These are phyloP conservation scores for Hydropsyche tenuis DNA, from an alignment of 1,140 invertebrate genomes.

Conservation along the genomic window DNA sequence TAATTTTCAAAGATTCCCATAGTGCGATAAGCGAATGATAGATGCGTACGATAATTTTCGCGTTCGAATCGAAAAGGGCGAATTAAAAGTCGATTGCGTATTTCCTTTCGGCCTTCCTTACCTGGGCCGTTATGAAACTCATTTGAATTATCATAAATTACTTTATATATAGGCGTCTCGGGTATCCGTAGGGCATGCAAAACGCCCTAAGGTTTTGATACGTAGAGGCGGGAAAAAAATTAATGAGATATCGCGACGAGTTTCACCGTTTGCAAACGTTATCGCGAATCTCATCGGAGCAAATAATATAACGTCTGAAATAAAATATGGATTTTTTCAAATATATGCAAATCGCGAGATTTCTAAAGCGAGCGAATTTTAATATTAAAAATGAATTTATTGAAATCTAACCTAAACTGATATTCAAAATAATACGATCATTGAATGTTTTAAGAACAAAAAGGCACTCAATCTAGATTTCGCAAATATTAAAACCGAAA, in stretches of 20 bases:
- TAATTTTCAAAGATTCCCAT: slow-evolving; percentile 18
- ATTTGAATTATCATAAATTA: slow-evolving; percentile 44
- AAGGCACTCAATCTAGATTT: too few species aligned
- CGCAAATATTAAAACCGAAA: too few species aligned
- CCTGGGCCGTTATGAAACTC: slow-evolving; percentile 38
- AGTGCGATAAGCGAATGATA: slow-evolving; percentile 7
- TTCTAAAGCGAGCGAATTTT: too few species aligned
- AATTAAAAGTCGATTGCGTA: slow-evolving; percentile 36
- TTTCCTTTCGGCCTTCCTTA: slow-evolving; percentile 8
- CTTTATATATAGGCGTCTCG: not conserved
- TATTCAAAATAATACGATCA: too few species aligned
- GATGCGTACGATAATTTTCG: slow-evolving; percentile 23
- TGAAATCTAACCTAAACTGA: too few species aligned
- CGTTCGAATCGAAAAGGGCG: slow-evolving; percentile 27
- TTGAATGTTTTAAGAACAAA: too few species aligned
- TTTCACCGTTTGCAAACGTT: slow-evolving; percentile 16
- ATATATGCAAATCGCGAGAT: too few species aligned
- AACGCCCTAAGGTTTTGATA: too few species aligned
- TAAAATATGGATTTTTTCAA: too few species aligned
- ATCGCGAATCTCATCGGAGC: slow-evolving; percentile 15
- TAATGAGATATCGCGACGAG: slow-evolving; percentile 34
- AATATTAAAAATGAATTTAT: too few species aligned
- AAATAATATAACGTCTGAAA: too few species aligned
- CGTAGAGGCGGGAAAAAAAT: slow-evolving; percentile 23
- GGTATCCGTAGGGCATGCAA: too few species aligned